Evolutionary conservation across 2,888 invertebrate species (phyloP).

Genomic region (Crematogaster levior): DNA sequence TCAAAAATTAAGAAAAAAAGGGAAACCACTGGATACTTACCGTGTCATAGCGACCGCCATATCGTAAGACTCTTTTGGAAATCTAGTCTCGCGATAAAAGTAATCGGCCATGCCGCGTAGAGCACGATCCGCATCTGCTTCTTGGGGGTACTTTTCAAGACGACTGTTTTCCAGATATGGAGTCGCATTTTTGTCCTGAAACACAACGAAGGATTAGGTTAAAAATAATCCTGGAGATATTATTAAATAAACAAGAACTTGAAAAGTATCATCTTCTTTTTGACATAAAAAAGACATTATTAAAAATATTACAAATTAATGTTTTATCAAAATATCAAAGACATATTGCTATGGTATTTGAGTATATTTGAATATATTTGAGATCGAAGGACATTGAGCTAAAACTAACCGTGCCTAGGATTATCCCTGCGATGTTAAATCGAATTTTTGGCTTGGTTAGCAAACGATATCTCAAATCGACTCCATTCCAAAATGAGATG

Average conservation of each 20-base stretch:
- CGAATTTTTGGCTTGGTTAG: constrained; percentile 77
- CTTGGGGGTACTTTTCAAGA: constrained; percentile 46
- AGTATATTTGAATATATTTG: no score
- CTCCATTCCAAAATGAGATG: constrained; percentile 80
- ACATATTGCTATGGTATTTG: no score
- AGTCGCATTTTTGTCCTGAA: constrained; percentile 72
- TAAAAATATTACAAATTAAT: no score
- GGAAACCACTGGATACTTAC: constrained; percentile 62
- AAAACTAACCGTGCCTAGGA: constrained; percentile 71
- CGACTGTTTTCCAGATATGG: constrained; percentile 74
- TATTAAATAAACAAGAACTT: background rate
- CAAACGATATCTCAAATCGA: constrained; percentile 80
- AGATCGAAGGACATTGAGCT: background rate
- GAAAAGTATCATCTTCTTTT: background rate
- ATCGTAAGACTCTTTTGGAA: constrained; percentile 77
- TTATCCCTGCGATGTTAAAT: constrained; percentile 78
- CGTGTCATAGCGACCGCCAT: constrained; percentile 77
- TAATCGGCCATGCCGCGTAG: constrained; percentile 75
- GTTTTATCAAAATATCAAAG: no score
- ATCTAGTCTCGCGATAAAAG: constrained; percentile 74
- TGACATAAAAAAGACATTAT: no score
- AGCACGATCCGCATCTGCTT: constrained; percentile 76
- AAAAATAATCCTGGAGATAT: background rate
- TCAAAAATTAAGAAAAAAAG: background rate
- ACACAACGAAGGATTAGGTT: background rate